Evolutionary conservation across 2,888 invertebrate genomes (phyloP).

Genomic region (Heliconius ismenius): DNA sequence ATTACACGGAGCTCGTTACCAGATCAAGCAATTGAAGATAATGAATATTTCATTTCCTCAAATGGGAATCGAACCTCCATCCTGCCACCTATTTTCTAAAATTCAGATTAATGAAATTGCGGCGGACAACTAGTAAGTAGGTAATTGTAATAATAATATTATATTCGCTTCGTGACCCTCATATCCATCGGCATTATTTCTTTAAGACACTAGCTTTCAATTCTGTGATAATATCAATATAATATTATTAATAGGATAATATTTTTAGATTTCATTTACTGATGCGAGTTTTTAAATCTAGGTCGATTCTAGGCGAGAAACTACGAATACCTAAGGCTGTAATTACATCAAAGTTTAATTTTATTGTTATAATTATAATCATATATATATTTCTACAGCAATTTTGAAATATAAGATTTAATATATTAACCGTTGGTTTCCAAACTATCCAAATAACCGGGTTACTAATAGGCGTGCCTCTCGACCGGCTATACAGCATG

Average conservation of each 20-base stretch:
- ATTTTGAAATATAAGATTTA: neutral
- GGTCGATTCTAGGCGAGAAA: neutral
- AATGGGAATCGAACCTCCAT: too few species aligned
- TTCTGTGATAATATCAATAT: too few species aligned
- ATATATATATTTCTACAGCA: neutral
- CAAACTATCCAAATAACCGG: conserved; percentile 69
- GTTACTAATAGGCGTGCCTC: conserved; percentile 46
- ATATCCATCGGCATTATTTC: too few species aligned
- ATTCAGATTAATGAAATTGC: too few species aligned
- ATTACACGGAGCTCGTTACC: too few species aligned
- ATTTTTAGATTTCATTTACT: neutral
- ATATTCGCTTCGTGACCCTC: too few species aligned
- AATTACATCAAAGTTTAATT: neutral
- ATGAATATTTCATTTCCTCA: too few species aligned
- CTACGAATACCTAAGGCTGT: neutral
- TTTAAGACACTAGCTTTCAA: too few species aligned
- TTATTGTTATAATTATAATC: conserved; percentile 1
- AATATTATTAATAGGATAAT: neutral
- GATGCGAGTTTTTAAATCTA: neutral
- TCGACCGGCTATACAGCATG: conserved; percentile 53
- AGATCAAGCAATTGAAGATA: too few species aligned
- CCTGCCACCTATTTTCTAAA: too few species aligned
- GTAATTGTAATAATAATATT: too few species aligned
- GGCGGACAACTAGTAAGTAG: too few species aligned
- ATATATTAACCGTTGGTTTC: conserved; percentile 52